Percentiles rank a stretch among this genome's conserved stretches.
These are phyloP conservation scores for Euura lappo DNA, from an alignment of 1,140 invertebrate species.

Conservation along the genomic window DNA sequence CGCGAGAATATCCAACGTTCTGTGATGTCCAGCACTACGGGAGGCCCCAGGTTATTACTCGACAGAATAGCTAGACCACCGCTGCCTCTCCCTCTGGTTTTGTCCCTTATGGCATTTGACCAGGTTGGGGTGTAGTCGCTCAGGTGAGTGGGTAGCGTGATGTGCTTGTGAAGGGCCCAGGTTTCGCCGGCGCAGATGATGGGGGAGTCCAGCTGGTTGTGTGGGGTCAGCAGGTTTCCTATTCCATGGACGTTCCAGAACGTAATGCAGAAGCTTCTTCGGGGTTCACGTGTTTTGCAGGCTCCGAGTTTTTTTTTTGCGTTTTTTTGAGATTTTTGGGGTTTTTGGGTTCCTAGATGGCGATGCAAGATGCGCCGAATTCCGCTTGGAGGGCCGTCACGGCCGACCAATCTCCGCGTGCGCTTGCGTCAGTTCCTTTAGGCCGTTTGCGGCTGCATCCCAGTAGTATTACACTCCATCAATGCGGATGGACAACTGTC, in stretches of 20 bases:
- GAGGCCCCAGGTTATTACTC: neutral
- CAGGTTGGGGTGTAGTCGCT: neutral
- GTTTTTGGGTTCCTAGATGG: no score
- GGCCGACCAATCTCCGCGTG: no score
- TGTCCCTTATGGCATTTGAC: neutral
- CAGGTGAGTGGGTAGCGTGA: neutral
- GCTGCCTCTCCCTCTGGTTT: neutral
- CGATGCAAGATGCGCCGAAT: no score
- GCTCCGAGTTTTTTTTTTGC: no score
- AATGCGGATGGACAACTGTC: no score
- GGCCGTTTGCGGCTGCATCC: no score
- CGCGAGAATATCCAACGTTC: neutral
- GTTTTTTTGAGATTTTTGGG: no score
- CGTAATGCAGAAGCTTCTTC: neutral
- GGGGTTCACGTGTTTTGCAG: no score
- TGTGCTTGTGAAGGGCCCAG: neutral
- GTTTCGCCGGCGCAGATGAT: no score
- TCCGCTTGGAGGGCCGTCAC: no score
- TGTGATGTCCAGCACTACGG: neutral
- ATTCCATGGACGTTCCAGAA: neutral
- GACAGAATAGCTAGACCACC: neutral
- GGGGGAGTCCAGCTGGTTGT: neutral
- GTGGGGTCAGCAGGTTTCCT: neutral
- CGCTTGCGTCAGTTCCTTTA: no score
- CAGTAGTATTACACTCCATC: no score